Conservation (phyloP, 2,113 vertebrate genomes). For the Syngnathoides biaculeatus region DNA sequence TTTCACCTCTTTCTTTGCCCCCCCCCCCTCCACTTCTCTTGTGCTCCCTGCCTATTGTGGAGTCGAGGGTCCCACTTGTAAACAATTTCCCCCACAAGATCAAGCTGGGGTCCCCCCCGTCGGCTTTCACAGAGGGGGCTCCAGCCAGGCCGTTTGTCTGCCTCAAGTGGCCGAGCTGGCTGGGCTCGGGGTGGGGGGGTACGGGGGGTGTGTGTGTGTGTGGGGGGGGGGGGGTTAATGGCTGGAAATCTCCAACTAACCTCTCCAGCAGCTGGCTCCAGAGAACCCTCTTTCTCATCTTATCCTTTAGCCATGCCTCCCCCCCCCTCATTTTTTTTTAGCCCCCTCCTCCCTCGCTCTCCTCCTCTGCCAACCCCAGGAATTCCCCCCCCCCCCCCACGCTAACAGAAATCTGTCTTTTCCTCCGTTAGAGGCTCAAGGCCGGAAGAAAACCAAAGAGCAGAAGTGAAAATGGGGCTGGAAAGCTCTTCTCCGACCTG, state of each 20-base stretch:
- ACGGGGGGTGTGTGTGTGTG: too few relatives aligned
- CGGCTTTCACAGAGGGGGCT: constrained; percentile 63
- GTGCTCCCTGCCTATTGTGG: constrained; percentile 55
- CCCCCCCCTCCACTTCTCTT: constrained; percentile 41
- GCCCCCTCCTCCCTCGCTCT: constrained; percentile 42
- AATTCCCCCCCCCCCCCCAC: constrained; percentile 35
- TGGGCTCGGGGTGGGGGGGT: constrained; percentile 70
- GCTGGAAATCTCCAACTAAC: constrained; percentile 79
- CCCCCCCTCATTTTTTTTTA: constrained; percentile 34
- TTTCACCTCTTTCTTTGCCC: constrained; percentile 58
- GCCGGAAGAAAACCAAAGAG: constrained; percentile 65
- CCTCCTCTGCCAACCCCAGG: constrained; percentile 36
- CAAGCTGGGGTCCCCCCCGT: constrained; percentile 62
- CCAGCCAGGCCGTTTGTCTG: constrained; percentile 67
- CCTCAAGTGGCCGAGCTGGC: constrained; percentile 73
- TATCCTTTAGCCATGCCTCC: constrained; percentile 56
- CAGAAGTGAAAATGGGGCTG: constrained; percentile 59
- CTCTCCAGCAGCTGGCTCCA: constrained; percentile 78
- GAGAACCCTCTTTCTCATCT: constrained; percentile 54
- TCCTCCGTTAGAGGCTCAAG: constrained; percentile 58
- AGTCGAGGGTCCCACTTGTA: constrained; percentile 71
- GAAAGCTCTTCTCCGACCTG: constrained; percentile 37
- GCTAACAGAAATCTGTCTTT: constrained; percentile 63
- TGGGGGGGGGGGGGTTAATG: too few relatives aligned
- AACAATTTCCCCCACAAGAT: constrained; percentile 74